Conservation (phyloP, 2,797 vertebrate genomes). For the Arrhamphus sclerolepis region DNA sequence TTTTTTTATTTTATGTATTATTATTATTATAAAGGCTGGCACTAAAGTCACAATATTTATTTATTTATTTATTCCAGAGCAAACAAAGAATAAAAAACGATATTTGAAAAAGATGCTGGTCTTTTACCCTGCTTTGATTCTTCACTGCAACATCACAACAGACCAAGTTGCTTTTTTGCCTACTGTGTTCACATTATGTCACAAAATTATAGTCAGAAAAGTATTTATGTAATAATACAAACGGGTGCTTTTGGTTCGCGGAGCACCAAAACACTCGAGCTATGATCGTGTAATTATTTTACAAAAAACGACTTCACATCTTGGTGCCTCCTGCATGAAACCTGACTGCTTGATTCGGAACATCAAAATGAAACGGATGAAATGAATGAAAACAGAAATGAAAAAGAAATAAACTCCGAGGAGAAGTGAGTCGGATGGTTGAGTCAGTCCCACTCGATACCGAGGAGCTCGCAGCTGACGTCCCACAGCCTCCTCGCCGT, state of each 20-base stretch:
- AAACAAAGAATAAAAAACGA: constrained; percentile 15
- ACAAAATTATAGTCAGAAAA: constrained; percentile 62
- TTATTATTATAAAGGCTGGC: constrained; percentile 66
- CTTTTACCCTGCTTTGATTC: constrained; percentile 72
- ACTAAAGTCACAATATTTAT: constrained; percentile 45
- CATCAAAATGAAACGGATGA: constrained; percentile 39
- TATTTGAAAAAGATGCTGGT: constrained; percentile 60
- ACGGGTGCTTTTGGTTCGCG: constrained; percentile 36
- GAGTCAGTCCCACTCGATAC: constrained; percentile 87
- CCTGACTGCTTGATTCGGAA: constrained; percentile 59
- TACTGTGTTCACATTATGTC: constrained; percentile 64
- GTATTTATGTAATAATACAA: constrained; percentile 46
- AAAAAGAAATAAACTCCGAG: constrained; percentile 34
- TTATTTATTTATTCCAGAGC: constrained; percentile 32
- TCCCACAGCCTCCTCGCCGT: constrained; percentile 88
- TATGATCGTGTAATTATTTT: constrained; percentile 44
- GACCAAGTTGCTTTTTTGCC: constrained; percentile 60
- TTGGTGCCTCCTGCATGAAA: constrained; percentile 52
- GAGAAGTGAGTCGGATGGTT: constrained; percentile 21
- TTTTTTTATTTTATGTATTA: too few relatives aligned
- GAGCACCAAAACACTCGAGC: constrained; percentile 50
- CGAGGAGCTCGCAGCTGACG: constrained; percentile 90
- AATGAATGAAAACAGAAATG: constrained; percentile 37
- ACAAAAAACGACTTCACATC: constrained; percentile 69
- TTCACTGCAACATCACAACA: constrained; percentile 57